Percentiles rank a stretch among this genome's conserved stretches.
phyloP scores from a whole-genome alignment of 2,888 invertebrate species.

The Pterobdella sp. region DNA sequence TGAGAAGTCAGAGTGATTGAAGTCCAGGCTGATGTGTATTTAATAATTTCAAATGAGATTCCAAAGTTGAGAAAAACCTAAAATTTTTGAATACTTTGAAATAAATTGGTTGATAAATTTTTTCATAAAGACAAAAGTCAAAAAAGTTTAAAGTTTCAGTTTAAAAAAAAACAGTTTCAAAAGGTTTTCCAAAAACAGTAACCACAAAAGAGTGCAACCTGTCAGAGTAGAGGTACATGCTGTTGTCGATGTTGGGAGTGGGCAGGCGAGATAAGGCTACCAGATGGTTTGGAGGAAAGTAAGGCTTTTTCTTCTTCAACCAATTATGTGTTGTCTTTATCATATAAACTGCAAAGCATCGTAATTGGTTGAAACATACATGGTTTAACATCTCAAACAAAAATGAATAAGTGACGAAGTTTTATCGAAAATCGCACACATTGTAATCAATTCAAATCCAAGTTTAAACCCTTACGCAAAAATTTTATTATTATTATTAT shows the following conservation, averaged over 20 bases:
- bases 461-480: too few species aligned
- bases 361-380: background rate
- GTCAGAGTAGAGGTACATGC: conserved; percentile 10
- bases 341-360: background rate
- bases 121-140: background rate
- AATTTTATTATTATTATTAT: too few species aligned
- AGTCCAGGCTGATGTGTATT: conserved; percentile 50
- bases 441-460: too few species aligned
- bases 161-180: too few species aligned
- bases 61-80: conserved; percentile 36
- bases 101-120: background rate
- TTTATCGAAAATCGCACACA: background rate
- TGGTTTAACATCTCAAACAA: too few species aligned
- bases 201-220: conserved; percentile 6
- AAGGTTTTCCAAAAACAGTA: too few species aligned
- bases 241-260: conserved; percentile 9
- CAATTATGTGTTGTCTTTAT: background rate
- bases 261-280: background rate
- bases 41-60: too few species aligned
- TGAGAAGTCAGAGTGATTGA: conserved; percentile 67
- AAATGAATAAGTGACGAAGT: background rate
- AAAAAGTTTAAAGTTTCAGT: too few species aligned
- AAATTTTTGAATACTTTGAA: background rate
- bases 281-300: background rate
- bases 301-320: background rate